phyloP scores from a whole-genome alignment of 2,797 vertebrate species.

The Rhinophrynus dorsalis region DNA sequence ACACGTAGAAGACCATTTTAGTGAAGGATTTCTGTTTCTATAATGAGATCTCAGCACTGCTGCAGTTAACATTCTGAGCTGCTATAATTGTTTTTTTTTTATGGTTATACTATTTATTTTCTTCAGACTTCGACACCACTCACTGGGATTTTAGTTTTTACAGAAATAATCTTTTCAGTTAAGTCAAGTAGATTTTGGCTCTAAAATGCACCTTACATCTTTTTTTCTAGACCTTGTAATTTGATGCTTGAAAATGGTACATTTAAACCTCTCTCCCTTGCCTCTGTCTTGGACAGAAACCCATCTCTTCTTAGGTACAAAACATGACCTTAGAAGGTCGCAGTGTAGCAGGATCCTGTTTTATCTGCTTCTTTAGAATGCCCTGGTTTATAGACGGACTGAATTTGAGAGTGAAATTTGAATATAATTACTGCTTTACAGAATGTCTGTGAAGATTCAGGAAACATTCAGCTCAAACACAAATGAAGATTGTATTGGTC shows the following conservation, averaged over 20 bases:
- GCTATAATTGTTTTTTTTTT: conserved; percentile 21
- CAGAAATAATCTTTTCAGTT: conserved; percentile 46
- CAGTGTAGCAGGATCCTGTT: neutral
- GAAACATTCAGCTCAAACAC: neutral
- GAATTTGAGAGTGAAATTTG: neutral
- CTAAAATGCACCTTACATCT: conserved; percentile 6
- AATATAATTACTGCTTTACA: neutral
- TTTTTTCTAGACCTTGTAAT: conserved; percentile 20
- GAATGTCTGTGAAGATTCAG: neutral
- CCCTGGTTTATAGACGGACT: neutral
- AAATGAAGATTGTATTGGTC: neutral
- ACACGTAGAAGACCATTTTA: too few relatives aligned
- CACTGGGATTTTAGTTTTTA: conserved; percentile 21
- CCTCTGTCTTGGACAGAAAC: conserved; percentile 12
- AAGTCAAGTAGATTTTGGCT: conserved; percentile 41
- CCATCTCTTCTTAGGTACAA: neutral
- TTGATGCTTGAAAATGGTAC: conserved; percentile 17
- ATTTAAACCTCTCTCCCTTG: neutral
- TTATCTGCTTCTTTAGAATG: conserved; percentile 9
- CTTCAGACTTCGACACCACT: conserved; percentile 7
- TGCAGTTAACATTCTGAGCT: neutral
- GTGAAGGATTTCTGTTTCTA: too few relatives aligned
- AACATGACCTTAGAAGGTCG: neutral
- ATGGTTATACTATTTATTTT: conserved; percentile 21
- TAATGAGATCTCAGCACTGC: neutral